These are phyloP conservation scores for Periophthalmus magnuspinnatus DNA, from an alignment of 2,797 vertebrate genomes.

Conservation along the genomic window DNA sequence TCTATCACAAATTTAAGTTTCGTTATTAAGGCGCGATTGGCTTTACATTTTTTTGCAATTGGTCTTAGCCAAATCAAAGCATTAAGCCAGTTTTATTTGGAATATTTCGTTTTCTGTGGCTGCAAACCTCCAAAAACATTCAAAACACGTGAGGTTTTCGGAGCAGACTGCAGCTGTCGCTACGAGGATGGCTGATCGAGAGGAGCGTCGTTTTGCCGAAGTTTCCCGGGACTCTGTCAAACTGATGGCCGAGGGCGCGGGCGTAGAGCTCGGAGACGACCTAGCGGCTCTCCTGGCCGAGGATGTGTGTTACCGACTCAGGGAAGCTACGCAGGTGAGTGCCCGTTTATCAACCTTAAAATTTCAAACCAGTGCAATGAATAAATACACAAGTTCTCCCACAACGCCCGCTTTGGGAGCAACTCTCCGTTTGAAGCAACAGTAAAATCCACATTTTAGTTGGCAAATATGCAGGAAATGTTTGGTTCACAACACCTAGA, in stretches of 20 bases:
- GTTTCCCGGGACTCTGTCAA: conserved; percentile 88
- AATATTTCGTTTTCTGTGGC: too few relatives aligned
- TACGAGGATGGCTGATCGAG: conserved; percentile 83
- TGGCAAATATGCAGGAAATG: too few relatives aligned
- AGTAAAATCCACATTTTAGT: too few relatives aligned
- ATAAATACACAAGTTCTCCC: not conserved
- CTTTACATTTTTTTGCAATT: too few relatives aligned
- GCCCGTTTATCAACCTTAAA: not conserved
- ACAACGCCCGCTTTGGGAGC: not conserved
- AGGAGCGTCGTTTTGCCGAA: conserved; percentile 91
- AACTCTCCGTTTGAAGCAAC: too few relatives aligned
- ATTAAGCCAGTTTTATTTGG: too few relatives aligned
- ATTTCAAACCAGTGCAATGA: not conserved
- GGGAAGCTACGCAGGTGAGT: conserved; percentile 87
- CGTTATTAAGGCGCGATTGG: too few relatives aligned
- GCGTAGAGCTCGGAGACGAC: conserved; percentile 87
- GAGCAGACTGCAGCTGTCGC: not conserved
- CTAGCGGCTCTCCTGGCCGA: conserved; percentile 87
- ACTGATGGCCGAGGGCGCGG: conserved; percentile 87
- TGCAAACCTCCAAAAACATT: not conserved
- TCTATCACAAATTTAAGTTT: too few relatives aligned
- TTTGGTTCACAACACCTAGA: too few relatives aligned
- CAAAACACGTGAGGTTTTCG: not conserved
- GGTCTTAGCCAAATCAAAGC: too few relatives aligned
- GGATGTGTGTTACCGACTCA: conserved; percentile 90